Percentiles rank a stretch among this genome's conserved stretches.
These are phyloP conservation scores for Liopterus haemorrhoidalis DNA, from an alignment of 2,888 invertebrate genomes.

Conservation along the genomic window DNA sequence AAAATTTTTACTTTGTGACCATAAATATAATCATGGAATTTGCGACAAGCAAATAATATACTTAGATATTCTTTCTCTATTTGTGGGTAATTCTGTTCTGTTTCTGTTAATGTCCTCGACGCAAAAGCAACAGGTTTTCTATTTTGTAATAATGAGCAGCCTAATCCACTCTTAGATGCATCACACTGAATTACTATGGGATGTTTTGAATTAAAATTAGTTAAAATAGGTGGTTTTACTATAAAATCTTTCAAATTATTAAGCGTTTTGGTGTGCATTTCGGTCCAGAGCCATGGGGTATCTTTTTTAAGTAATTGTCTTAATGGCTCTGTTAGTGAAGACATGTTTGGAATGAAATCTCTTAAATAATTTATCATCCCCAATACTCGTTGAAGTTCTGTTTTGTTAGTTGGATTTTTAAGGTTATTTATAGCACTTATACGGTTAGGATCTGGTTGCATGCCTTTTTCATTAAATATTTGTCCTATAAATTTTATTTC, in stretches of 20 bases:
- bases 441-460: constrained; percentile 7
- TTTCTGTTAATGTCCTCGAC: constrained; percentile 28
- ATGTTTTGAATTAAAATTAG: constrained; percentile 2
- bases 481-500: constrained; percentile 26
- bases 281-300: constrained; percentile 18
- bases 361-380: constrained; percentile 19
- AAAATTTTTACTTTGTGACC: constrained; percentile 19
- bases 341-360: constrained; percentile 1
- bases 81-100: constrained; percentile 28
- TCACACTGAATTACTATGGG: neutral
- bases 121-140: constrained; percentile 24
- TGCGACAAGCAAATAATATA: constrained; percentile 14
- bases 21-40: constrained; percentile 27
- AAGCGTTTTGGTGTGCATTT: constrained; percentile 14
- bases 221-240: neutral
- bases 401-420: constrained; percentile 16
- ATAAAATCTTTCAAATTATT: constrained; percentile 23
- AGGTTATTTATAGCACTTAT: constrained; percentile 11
- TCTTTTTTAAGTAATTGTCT: constrained; percentile 22
- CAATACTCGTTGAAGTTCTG: constrained; percentile 26
- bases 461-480: constrained; percentile 11
- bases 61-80: constrained; percentile 31
- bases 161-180: neutral
- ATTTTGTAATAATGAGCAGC: constrained; percentile 2
- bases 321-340: neutral